These are phyloP conservation scores for Nipponacmea schrenckii DNA, from an alignment of 2,888 invertebrate genomes.

Conservation along the genomic window DNA sequence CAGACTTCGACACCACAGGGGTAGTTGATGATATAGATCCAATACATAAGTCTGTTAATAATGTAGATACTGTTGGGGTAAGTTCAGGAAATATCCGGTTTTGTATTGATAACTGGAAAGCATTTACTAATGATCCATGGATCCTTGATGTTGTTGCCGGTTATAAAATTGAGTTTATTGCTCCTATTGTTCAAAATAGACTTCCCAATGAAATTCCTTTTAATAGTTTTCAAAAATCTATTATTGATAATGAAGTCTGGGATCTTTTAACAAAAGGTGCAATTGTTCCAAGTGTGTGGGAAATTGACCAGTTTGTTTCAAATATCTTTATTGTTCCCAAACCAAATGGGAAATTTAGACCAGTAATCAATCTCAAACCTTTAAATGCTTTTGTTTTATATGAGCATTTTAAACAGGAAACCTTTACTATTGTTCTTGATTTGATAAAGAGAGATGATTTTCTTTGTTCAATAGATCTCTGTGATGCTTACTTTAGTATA, in stretches of 20 bases:
- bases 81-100: neutral
- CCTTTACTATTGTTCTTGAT: neutral
- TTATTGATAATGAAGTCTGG: neutral
- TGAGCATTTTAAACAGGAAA: conserved; percentile 1
- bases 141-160: neutral
- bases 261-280: neutral
- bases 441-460: neutral
- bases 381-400: neutral
- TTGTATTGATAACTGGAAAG: neutral
- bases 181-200: neutral
- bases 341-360: neutral
- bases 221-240: neutral
- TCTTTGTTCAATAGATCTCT: conserved; percentile 2
- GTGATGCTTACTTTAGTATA: no score
- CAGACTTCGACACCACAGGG: no score
- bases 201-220: neutral
- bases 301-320: neutral
- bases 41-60: no score
- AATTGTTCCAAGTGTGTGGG: neutral
- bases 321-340: neutral
- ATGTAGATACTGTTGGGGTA: no score
- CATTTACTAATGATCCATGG: neutral
- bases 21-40: no score
- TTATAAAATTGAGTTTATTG: neutral
- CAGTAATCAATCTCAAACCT: neutral